Evolutionary conservation across 2,113 vertebrate genomes (phyloP).

Genomic region (Silurus glanis): DNA sequence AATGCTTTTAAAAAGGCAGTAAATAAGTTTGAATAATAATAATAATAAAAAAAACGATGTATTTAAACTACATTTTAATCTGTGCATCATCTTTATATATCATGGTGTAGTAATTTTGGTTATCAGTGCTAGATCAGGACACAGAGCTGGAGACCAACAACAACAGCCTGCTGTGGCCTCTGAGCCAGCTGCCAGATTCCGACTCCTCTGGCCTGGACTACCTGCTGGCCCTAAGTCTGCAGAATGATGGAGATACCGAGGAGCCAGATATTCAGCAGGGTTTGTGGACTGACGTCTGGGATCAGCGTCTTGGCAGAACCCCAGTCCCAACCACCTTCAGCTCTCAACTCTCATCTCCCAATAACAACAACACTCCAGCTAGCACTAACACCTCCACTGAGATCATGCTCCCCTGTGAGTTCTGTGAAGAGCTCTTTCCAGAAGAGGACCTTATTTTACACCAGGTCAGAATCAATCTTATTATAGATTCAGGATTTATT

Average conservation of each 20-base stretch:
- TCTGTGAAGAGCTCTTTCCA: slow-evolving; percentile 93
- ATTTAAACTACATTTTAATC: no score
- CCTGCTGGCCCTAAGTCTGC: slow-evolving; percentile 85
- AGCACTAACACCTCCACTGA: slow-evolving; percentile 59
- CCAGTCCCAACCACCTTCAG: slow-evolving; percentile 48
- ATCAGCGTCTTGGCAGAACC: slow-evolving; percentile 59
- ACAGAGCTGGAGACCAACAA: slow-evolving; percentile 58
- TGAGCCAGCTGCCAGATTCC: slow-evolving; percentile 61
- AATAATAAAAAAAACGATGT: no score
- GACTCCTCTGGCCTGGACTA: slow-evolving; percentile 81
- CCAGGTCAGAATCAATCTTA: slow-evolving; percentile 76
- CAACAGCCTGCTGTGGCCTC: slow-evolving; percentile 64
- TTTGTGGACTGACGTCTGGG: slow-evolving; percentile 72
- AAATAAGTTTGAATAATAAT: no score
- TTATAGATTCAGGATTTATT: background rate
- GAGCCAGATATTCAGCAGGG: slow-evolving; percentile 60
- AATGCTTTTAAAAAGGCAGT: no score
- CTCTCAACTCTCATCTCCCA: slow-evolving; percentile 53
- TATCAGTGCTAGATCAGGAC: slow-evolving; percentile 63
- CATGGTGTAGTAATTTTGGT: background rate
- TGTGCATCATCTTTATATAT: no score
- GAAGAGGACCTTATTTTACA: slow-evolving; percentile 93
- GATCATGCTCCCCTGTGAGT: slow-evolving; percentile 91
- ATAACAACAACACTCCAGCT: slow-evolving; percentile 62
- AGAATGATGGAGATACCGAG: slow-evolving; percentile 73